Conservation (phyloP, 2,797 vertebrate genomes). For the Rallus crepitans region DNA sequence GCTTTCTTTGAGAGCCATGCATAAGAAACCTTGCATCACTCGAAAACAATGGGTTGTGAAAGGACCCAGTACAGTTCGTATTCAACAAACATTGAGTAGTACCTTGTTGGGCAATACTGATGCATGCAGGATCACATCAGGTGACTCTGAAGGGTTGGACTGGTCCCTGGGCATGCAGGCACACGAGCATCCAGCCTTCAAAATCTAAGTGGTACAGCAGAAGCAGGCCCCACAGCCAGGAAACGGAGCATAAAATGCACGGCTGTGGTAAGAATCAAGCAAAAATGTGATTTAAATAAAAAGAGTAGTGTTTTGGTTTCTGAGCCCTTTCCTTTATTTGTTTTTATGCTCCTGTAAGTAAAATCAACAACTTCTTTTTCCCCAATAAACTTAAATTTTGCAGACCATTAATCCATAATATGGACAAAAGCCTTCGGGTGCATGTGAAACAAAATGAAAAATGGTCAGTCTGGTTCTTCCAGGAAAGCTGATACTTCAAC, state of each 20-base stretch:
- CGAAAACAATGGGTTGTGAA: background rate
- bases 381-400: constrained; percentile 68
- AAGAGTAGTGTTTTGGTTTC: background rate
- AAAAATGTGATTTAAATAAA: background rate
- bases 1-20: background rate
- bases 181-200: background rate
- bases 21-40: background rate
- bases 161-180: background rate
- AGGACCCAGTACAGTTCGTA: background rate
- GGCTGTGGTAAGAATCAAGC: background rate
- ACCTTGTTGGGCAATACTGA: background rate
- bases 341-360: constrained; percentile 49
- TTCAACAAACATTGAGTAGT: fast-evolving
- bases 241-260: background rate
- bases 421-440: constrained; percentile 41
- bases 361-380: constrained; percentile 68
- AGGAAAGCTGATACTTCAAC: constrained; percentile 58
- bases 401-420: constrained; percentile 70
- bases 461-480: constrained; percentile 51
- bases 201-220: background rate
- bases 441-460: constrained; percentile 64
- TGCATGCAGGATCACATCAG: fast-evolving
- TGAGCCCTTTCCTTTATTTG: constrained; percentile 39
- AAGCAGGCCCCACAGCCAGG: background rate
- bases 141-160: background rate